These are phyloP conservation scores for Neoascia interrupta DNA, from an alignment of 2,888 invertebrate genomes.

Conservation along the genomic window DNA sequence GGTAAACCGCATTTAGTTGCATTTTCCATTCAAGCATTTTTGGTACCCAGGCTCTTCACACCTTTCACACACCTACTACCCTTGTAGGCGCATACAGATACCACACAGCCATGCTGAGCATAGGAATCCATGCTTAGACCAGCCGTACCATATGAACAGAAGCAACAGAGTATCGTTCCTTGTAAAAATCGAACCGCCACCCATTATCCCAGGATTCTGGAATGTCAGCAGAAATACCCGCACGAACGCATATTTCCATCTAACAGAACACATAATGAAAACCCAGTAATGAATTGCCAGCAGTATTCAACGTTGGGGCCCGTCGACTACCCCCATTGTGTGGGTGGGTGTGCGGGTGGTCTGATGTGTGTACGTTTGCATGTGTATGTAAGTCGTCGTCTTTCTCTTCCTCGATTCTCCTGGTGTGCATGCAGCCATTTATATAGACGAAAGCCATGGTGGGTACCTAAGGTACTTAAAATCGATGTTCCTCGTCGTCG, in stretches of 20 bases:
- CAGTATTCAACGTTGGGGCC: conserved; percentile 51
- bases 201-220: conserved; percentile 36
- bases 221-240: conserved; percentile 67
- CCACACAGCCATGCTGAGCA: too few relatives aligned
- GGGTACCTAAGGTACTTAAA: conserved; percentile 48
- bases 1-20: conserved; percentile 69
- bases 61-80: background rate
- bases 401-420: conserved; percentile 9
- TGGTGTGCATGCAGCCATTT: too few relatives aligned
- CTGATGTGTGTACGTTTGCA: background rate
- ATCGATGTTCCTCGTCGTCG: conserved; percentile 50
- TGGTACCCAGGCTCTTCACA: background rate
- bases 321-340: conserved; percentile 53
- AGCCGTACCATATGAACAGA: conserved; percentile 13
- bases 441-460: background rate
- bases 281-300: conserved; percentile 65
- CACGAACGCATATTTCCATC: conserved; percentile 56
- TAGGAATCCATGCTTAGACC: background rate
- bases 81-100: too few relatives aligned
- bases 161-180: conserved; percentile 43
- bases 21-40: conserved; percentile 52
- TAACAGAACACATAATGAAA: conserved; percentile 61
- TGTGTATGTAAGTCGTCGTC: conserved; percentile 20
- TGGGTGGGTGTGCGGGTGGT: background rate
- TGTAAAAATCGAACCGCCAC: conserved; percentile 41